Evolutionary conservation across 1,140 invertebrate genomes (phyloP).

Genomic region (Idris sp.): DNA sequence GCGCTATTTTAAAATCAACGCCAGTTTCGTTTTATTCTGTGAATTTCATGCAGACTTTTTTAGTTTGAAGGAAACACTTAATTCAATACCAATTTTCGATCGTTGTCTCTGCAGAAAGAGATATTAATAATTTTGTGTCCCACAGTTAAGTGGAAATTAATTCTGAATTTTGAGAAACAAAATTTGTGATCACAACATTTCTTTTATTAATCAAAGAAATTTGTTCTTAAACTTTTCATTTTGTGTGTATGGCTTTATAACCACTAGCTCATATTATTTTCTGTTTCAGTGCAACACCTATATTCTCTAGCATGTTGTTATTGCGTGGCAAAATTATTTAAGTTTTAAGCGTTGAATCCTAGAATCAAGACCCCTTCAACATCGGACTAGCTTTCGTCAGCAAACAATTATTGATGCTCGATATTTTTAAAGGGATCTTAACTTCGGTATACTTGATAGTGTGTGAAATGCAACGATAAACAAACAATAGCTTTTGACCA

Average conservation of each 20-base stretch:
- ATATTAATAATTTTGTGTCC: too few relatives aligned
- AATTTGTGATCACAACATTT: too few relatives aligned
- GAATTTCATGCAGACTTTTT: too few relatives aligned
- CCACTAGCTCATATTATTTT: too few relatives aligned
- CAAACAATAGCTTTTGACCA: conserved; percentile 59
- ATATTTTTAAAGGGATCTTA: conserved; percentile 48
- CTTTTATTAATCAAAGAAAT: too few relatives aligned
- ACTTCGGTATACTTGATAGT: conserved; percentile 44
- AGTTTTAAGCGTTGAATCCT: conserved; percentile 30
- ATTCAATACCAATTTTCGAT: too few relatives aligned
- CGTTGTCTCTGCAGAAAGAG: too few relatives aligned
- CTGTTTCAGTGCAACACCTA: conserved; percentile 3
- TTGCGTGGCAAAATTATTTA: conserved; percentile 29
- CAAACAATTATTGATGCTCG: conserved; percentile 6
- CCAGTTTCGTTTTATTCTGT: too few relatives aligned
- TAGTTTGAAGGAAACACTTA: conserved; percentile 15
- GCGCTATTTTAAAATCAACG: conserved; percentile 16
- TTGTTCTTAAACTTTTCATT: too few relatives aligned
- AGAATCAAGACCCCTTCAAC: conserved; percentile 50
- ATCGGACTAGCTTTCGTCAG: conserved; percentile 10
- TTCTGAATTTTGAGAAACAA: too few relatives aligned
- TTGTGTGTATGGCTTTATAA: too few relatives aligned
- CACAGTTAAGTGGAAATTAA: too few relatives aligned
- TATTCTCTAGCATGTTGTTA: conserved; percentile 9
- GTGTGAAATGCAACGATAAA: conserved; percentile 61